These are phyloP conservation scores for Hydrotaea cyrtoneurina DNA, from an alignment of 2,888 invertebrate genomes.

Conservation along the genomic window DNA sequence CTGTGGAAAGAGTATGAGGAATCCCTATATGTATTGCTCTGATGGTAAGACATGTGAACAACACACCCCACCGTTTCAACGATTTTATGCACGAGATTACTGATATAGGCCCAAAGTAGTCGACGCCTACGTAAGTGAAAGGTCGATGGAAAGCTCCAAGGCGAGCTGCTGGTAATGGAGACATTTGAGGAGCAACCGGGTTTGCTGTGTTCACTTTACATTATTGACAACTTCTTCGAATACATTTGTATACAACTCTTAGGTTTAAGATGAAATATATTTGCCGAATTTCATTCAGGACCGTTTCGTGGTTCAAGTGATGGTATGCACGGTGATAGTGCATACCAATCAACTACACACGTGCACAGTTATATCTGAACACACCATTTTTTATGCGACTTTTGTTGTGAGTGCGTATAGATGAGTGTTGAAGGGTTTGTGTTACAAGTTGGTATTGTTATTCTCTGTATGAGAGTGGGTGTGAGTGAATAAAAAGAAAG, in stretches of 20 bases:
- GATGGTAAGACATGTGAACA: conserved; percentile 68
- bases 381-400: too few species aligned
- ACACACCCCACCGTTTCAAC: conserved; percentile 67
- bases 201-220: conserved; percentile 11
- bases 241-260: conserved; percentile 50
- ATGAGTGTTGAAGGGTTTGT: too few species aligned
- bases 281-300: too few species aligned
- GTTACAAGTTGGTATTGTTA: too few species aligned
- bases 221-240: conserved; percentile 32
- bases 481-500: too few species aligned
- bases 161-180: conserved; percentile 33
- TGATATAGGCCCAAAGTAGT: conserved; percentile 44
- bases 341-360: too few species aligned
- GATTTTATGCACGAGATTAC: conserved; percentile 59
- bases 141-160: conserved; percentile 55
- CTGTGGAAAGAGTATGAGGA: conserved; percentile 57
- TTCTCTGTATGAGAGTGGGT: too few species aligned
- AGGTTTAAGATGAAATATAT: conserved; percentile 48
- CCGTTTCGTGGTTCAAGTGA: too few species aligned
- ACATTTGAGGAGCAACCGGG: conserved; percentile 59
- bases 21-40: conserved; percentile 65
- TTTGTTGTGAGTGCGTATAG: too few species aligned
- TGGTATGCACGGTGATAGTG: conserved; percentile 12
- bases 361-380: too few species aligned
- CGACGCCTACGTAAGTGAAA: conserved; percentile 64